A percentile compares a stretch with the other conserved stretches of the same genome.
phyloP scores from a whole-genome alignment of 2,797 vertebrate genomes.

The Spinibarbus caldwelli region DNA sequence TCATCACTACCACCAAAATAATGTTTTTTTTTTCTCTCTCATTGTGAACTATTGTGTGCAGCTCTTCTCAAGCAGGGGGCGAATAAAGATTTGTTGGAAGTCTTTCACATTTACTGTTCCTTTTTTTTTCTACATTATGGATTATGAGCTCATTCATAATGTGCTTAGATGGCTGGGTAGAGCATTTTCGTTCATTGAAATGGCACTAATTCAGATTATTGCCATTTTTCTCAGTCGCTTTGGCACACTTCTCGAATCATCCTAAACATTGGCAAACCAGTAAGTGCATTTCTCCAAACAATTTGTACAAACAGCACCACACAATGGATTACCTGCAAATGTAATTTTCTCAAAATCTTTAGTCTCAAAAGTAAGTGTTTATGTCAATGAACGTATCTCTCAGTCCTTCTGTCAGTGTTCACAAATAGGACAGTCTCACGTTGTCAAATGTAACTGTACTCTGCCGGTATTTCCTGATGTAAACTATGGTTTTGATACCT shows the following conservation, averaged over 20 bases:
- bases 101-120: background rate
- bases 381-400: no score
- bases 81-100: background rate
- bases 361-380: background rate
- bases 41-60: background rate
- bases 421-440: background rate
- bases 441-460: background rate
- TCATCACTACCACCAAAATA: background rate
- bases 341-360: background rate
- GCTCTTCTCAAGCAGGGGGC: background rate
- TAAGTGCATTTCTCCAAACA: background rate
- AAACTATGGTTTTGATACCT: no score
- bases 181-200: background rate
- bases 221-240: background rate
- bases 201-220: background rate
- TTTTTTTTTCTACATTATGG: background rate
- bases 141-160: background rate
- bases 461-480: background rate
- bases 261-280: background rate
- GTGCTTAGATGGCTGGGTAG: background rate
- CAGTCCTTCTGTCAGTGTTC: no score
- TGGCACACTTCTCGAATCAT: background rate
- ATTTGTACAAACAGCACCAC: background rate
- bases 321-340: background rate
- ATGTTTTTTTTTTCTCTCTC: no score